Base-by-base conservation (phyloP, 1,140 invertebrate species). In the Drosophila triauraria region DNA sequence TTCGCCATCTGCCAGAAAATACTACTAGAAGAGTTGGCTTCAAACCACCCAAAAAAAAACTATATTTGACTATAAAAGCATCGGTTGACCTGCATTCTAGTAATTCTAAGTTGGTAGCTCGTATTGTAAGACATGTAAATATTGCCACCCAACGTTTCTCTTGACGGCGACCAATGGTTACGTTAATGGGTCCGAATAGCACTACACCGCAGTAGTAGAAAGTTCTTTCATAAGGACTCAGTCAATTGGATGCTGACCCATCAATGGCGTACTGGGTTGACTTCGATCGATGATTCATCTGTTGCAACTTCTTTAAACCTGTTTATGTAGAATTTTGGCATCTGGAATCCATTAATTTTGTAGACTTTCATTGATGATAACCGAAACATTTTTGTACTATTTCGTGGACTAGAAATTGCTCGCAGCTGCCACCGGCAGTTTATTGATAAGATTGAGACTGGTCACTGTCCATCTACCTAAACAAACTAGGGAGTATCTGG, bases 51-150 rank as follows among this genome's bases (percentile, higher is more conserved):
- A 20, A 20, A 20, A 20, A 20, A 20, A 20, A 20, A 20, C 20
- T 20, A 20, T 20, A 20, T 20, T 20, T 20, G 20, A 20, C 20
- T 20, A 20, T 20, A 20, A 20, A 20, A 20, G 20, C 20, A 20
- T 20, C 20, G 20, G 20, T 20, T 20, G 20, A 20, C 20, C 20
- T 20, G 35, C 23, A 38, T n/a, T 57, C 54, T 10, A 38, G 20
- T 42, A 57, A 38, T 57, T 57, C 38, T 12, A 57, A 27, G 8
- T 57, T 23, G 7, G 54, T 57, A 23, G 54, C 54, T n/a, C 38
- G 54, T 13, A 57, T 57, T 23, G 58, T 60, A 4, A 60, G 27
- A 17, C 20, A 60, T 12, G 58, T 48, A 32, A 60, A 60, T 32
- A 60, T 60, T 5, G 32, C 44, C 7, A 30, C 17, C 43, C 30